A percentile compares a stretch with the other conserved stretches of the same genome.
Evolutionary conservation across 2,797 vertebrate species (phyloP).

Genomic region (Scolopax bukidnonensis): DNA sequence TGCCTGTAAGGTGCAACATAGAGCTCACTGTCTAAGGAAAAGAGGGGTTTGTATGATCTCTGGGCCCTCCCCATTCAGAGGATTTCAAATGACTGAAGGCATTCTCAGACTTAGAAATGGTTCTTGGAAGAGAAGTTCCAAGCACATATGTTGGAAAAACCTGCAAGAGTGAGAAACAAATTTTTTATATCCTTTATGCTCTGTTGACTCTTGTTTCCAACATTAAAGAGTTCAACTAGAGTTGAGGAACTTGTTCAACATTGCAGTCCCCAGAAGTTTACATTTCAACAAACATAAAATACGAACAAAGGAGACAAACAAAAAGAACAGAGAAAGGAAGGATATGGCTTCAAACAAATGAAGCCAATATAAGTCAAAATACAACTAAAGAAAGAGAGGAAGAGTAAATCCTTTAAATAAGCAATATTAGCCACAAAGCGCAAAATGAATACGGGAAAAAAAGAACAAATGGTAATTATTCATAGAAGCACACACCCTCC

Average conservation of each 20-base stretch:
- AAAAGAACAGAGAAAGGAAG: conserved; percentile 67
- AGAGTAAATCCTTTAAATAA: conserved; percentile 59
- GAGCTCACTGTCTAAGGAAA: neutral
- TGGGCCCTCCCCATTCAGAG: neutral
- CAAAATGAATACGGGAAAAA: neutral
- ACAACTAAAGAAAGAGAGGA: conserved; percentile 62
- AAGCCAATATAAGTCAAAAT: conserved; percentile 54
- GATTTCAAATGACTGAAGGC: neutral
- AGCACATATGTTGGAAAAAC: neutral
- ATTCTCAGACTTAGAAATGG: neutral
- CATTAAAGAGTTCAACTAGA: conserved; percentile 43
- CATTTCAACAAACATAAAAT: conserved; percentile 62
- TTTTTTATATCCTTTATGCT: neutral
- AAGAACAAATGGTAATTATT: conserved; percentile 19
- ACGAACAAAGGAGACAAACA: conserved; percentile 54
- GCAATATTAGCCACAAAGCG: conserved; percentile 14
- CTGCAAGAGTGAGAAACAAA: neutral
- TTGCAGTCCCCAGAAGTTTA: conserved; percentile 57
- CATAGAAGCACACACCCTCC: neutral
- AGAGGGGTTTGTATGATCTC: neutral
- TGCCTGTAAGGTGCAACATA: neutral
- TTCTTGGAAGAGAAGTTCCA: neutral
- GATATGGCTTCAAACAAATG: conserved; percentile 60
- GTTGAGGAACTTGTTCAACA: conserved; percentile 38
- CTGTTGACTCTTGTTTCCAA: conserved; percentile 4